These are phyloP conservation scores for Phyto melanocephala DNA, from an alignment of 2,888 invertebrate species.

Conservation along the genomic window DNA sequence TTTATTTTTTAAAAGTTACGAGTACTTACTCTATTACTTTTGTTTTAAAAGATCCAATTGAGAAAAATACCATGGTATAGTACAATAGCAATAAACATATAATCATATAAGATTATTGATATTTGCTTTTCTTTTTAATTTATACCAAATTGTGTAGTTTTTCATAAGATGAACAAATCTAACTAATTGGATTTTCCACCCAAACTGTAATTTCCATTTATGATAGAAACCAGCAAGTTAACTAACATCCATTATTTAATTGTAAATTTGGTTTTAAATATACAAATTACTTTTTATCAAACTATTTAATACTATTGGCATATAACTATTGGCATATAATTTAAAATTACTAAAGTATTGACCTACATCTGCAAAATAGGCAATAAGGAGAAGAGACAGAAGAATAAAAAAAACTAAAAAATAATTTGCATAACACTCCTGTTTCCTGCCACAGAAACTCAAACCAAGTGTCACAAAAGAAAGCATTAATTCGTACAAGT, in stretches of 20 bases:
- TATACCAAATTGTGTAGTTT: not conserved
- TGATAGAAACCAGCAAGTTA: not conserved
- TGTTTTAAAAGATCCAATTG: constrained; percentile 21
- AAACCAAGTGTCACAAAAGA: constrained; percentile 65
- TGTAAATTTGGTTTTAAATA: too few relatives aligned
- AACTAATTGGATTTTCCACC: too few relatives aligned
- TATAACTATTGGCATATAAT: constrained; percentile 49
- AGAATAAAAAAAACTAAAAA: not conserved
- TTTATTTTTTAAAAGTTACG: not conserved
- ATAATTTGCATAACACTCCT: constrained; percentile 65
- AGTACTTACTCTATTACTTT: not conserved
- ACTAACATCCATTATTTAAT: not conserved
- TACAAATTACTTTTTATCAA: not conserved
- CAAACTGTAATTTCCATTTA: too few relatives aligned
- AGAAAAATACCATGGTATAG: constrained; percentile 49
- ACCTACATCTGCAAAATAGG: constrained; percentile 56
- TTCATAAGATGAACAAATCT: not conserved
- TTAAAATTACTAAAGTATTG: constrained; percentile 61
- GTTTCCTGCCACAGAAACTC: constrained; percentile 63
- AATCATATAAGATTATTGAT: constrained; percentile 32
- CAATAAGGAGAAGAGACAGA: not conserved
- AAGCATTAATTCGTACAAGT: constrained; percentile 62
- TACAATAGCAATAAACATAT: constrained; percentile 46
- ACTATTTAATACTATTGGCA: not conserved
- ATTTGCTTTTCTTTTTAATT: not conserved